Evolutionary conservation across 2,797 vertebrate genomes (phyloP), one percentile per base, ranked within the genome.

Genomic region (Macroramphosus scolopax): DNA sequence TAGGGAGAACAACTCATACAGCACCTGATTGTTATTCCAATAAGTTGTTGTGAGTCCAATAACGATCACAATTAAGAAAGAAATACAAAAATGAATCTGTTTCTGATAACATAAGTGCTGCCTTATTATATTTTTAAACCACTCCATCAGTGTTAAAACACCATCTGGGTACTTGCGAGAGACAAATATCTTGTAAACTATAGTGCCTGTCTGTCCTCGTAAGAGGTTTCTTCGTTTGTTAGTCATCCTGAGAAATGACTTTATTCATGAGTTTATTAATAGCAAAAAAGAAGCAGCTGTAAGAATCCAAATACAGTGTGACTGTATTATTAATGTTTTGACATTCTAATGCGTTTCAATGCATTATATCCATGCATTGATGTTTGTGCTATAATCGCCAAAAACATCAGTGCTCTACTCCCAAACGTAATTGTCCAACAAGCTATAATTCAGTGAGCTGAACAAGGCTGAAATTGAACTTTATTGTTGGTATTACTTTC

Each of bases 381-480:
- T 55, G n/a, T n/a, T n/a, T n/a, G n/a, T n/a, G n/a, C n/a, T n/a
- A n/a, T 65, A 42, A 51, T 42, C 54, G 44, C 26, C 29, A 41
- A 62, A 71, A 48, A 30, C n/a, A n/a, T n/a, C n/a, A n/a, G n/a
- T 18, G 51, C 49, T 56, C 34, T 38, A 32, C 25, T 37, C 18
- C 34, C 13, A n/a, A n/a, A n/a, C n/a, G n/a, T 75, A 67, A 75
- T 63, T 59, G 55, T 54, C 51, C 68, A 38, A 17, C 44, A 68
- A 58, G 55, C 51, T 58, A 14, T 58, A n/a, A n/a, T n/a, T n/a
- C n/a, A n/a, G n/a, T n/a, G n/a, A n/a, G n/a, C n/a, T 8, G 48
- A 76, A 71, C 17, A 32, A 52, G 51, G 24, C 65, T 57, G 44
- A 44, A 64, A 64, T 59, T 12, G 47, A 60, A 48, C 44, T 68